phyloP scores from a whole-genome alignment of 2,888 invertebrate genomes.

The Caenorhabditis wallacei region DNA sequence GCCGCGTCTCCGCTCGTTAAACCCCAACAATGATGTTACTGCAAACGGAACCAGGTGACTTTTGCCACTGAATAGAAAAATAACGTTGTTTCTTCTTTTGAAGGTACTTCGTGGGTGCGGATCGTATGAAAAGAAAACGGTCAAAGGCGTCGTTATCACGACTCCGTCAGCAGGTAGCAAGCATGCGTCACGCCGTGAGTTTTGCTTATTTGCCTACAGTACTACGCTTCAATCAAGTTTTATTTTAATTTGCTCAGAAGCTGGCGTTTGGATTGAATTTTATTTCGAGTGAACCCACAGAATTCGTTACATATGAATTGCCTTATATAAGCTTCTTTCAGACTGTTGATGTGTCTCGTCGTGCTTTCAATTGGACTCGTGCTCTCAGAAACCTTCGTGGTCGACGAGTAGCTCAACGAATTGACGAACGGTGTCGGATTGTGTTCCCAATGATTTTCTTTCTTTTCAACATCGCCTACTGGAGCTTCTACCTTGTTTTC shows the following conservation, averaged over 20 bases:
- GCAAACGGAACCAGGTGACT: conserved; percentile 70
- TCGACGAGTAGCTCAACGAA: conserved; percentile 79
- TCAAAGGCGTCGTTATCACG: conserved; percentile 71
- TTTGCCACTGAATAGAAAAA: background rate
- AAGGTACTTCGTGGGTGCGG: conserved; percentile 69
- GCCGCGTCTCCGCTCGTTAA: conserved; percentile 72
- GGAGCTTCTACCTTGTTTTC: conserved; percentile 77
- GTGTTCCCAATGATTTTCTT: conserved; percentile 80
- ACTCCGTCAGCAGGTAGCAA: conserved; percentile 74
- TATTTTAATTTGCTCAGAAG: conserved; percentile 28
- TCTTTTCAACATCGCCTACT: conserved; percentile 81
- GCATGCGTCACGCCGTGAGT: conserved; percentile 75
- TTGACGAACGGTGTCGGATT: conserved; percentile 80
- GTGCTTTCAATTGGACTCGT: conserved; percentile 78
- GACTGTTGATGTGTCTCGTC: conserved; percentile 76
- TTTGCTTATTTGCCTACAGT: conserved; percentile 44
- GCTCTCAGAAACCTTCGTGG: conserved; percentile 79
- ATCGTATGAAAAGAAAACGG: conserved; percentile 72
- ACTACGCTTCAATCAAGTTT: background rate
- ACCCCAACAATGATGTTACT: conserved; percentile 67
- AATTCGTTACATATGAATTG: background rate
- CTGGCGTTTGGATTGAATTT: conserved; percentile 33
- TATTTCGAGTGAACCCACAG: conserved; percentile 3
- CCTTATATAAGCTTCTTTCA: conserved; percentile 25
- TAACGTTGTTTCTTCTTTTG: background rate